Conservation (phyloP, 1,140 invertebrate genomes). For the Physella acuta region DNA sequence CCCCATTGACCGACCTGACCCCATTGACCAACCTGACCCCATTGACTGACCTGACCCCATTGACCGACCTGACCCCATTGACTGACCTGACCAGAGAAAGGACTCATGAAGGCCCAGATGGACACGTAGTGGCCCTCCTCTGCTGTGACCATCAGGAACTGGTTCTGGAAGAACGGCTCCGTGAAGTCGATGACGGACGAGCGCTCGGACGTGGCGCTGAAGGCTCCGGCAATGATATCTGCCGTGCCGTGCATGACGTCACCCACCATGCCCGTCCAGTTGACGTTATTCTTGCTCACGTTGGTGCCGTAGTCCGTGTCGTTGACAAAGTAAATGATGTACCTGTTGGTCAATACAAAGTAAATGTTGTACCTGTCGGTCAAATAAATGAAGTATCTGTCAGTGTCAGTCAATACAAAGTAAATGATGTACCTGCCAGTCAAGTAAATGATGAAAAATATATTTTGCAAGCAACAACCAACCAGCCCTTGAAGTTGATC, state of each 20-base stretch:
- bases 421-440: too few species aligned
- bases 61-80: too few species aligned
- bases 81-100: constrained; percentile 82
- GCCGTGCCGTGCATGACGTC: constrained; percentile 83
- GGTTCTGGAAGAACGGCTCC: constrained; percentile 82
- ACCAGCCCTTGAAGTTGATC: too few species aligned
- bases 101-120: constrained; percentile 81
- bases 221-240: constrained; percentile 83
- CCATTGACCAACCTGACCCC: too few species aligned
- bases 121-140: constrained; percentile 72
- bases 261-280: constrained; percentile 84
- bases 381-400: neutral
- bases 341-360: constrained; percentile 47
- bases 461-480: too few species aligned
- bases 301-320: constrained; percentile 43
- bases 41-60: too few species aligned
- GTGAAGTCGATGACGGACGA: constrained; percentile 79
- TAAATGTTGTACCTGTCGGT: neutral
- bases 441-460: too few species aligned
- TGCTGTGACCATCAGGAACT: constrained; percentile 64
- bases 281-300: constrained; percentile 40
- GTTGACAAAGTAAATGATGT: constrained; percentile 81
- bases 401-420: too few species aligned
- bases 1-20: too few species aligned
- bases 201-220: constrained; percentile 78